phyloP scores from a whole-genome alignment of 2,113 vertebrate species.

The Toxostoma redivivum region DNA sequence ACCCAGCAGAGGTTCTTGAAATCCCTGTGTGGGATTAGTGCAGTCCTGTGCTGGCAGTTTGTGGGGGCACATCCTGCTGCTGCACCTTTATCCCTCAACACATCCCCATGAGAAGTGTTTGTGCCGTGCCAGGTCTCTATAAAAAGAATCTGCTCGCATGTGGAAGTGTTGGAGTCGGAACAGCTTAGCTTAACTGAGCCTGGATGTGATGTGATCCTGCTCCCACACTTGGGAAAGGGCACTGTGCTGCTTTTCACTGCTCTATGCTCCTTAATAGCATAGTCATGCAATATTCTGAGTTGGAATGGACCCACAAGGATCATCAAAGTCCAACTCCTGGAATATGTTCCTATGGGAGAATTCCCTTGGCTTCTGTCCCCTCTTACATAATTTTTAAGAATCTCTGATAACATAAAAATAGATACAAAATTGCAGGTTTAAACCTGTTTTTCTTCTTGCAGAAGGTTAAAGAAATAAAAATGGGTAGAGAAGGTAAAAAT shows the following conservation, averaged over 20 bases:
- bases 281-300: background rate
- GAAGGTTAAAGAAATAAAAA: background rate
- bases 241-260: background rate
- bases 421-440: background rate
- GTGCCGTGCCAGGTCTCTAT: background rate
- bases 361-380: background rate
- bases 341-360: background rate
- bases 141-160: background rate
- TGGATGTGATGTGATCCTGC: background rate
- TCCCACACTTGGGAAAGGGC: background rate
- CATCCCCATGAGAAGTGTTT: background rate
- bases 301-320: background rate
- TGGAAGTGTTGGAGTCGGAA: background rate
- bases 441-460: background rate
- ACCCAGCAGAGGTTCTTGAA: background rate
- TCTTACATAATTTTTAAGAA: background rate
- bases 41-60: background rate
- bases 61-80: background rate
- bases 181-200: background rate
- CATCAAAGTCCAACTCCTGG: accelerated
- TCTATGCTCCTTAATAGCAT: background rate
- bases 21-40: background rate
- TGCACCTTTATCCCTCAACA: background rate
- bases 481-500: background rate
- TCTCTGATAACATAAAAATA: background rate